Evolutionary conservation across 2,113 vertebrate species (phyloP), one percentile per base, ranked within the genome.

Genomic region (Cavia porcellus): DNA sequence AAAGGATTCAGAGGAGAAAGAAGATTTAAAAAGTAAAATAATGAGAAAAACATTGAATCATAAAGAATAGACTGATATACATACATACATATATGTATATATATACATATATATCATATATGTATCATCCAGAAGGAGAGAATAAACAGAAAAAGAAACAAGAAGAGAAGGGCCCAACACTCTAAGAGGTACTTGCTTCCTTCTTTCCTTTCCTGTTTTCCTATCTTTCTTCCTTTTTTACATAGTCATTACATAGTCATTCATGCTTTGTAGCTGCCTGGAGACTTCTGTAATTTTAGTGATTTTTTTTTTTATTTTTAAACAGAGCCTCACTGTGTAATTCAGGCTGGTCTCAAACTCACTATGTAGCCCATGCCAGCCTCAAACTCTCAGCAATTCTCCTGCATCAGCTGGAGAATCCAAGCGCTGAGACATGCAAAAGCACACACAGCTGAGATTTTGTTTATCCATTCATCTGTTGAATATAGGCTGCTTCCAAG

Each of bases 11-110:
- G 68, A 72, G 62, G 19, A 62, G 62, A 13, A 62, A 9, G 61
- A 25, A 5, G 42, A 86, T 72, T 90, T 62, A 32, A 50, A 91
- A 79, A 81, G 32, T 86, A 74, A 50, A 86, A 86, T 86, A 81
- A 81, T 74, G 55, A 86, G n/a, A 90, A 90, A 84, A 66, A 89
- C 42, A 84, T 42, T 55, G 84, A 89, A 19, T 84, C 19, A 62
- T 45, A 24, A 62, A 62, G 55, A 57, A 57, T 57, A 57, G 15
- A 38, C 38, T 38, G 38, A 57, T 57, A 57, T 5, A 57, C 0
- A 57, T 17, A 5, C 0, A 57, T 19, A 19, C 20, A 57, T 19
- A 59, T 28, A 62, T 62, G 11, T 62, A 62, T 62, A 62, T 24
- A 62, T 61, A 24, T 61, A 61, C 24, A 24, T 24, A 61, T 61